These are phyloP conservation scores for Heliconius hortense DNA, from an alignment of 2,888 invertebrate species.

Conservation along the genomic window DNA sequence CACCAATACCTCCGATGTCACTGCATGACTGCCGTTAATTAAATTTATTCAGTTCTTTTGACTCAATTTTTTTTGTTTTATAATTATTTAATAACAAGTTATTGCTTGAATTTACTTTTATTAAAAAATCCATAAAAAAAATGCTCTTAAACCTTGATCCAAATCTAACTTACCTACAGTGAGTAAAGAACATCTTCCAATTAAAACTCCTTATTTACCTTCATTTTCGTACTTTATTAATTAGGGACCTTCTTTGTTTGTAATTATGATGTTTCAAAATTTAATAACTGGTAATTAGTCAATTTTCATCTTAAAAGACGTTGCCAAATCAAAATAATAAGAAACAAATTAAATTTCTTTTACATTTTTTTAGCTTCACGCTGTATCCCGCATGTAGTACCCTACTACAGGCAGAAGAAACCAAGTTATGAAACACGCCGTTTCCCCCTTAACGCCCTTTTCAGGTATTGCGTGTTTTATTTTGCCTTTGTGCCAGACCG, in stretches of 20 bases:
- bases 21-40: constrained; percentile 24
- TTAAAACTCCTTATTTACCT: constrained; percentile 5
- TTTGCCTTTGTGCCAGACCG: too few species aligned
- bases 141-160: too few species aligned
- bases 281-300: constrained; percentile 12
- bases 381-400: too few species aligned
- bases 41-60: constrained; percentile 16
- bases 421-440: too few species aligned
- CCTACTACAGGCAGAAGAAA: too few species aligned
- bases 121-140: too few species aligned
- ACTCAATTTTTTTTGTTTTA: not conserved
- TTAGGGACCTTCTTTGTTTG: constrained; percentile 11
- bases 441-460: too few species aligned
- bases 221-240: constrained; percentile 12
- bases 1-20: constrained; percentile 44
- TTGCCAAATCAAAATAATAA: constrained; percentile 17
- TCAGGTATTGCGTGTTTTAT: too few species aligned
- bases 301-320: constrained; percentile 5
- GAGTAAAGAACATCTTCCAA: constrained; percentile 5
- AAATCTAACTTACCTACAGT: too few species aligned
- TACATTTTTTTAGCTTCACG: too few species aligned
- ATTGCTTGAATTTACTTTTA: too few species aligned
- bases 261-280: constrained; percentile 12
- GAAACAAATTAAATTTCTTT: constrained; percentile 6
- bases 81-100: too few species aligned